Conservation (phyloP, 2,797 vertebrate genomes). For the Bradypus variegatus region DNA sequence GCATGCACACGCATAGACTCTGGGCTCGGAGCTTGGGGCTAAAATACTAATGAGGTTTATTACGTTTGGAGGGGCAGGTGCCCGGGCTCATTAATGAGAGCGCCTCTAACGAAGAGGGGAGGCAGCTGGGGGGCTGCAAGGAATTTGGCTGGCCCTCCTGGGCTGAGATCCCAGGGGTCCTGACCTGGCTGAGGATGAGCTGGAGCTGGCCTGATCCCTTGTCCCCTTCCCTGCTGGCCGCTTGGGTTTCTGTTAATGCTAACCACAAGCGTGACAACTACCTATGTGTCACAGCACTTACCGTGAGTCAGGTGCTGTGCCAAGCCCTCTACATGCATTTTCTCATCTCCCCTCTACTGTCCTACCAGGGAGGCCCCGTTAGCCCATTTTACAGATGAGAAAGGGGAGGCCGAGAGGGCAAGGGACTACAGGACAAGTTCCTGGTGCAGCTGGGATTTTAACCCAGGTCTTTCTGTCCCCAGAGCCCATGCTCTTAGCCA, state of each 20-base stretch:
- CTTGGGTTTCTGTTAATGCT: conserved; percentile 2
- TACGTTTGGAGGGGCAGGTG: conserved; percentile 74
- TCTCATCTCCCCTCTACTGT: neutral
- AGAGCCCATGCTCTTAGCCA: neutral
- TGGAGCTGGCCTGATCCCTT: neutral
- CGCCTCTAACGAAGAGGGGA: conserved; percentile 69
- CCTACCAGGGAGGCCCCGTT: neutral
- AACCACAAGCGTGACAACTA: neutral
- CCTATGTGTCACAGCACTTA: neutral
- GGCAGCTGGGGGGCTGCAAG: conserved; percentile 43
- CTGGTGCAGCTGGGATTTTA: neutral
- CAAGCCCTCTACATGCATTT: neutral
- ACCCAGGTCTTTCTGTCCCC: neutral
- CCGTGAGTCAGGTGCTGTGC: neutral
- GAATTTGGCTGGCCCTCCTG: conserved; percentile 46
- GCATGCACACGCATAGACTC: conserved; percentile 45
- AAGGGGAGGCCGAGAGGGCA: neutral
- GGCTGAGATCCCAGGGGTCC: conserved; percentile 31
- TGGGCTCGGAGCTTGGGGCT: conserved; percentile 66
- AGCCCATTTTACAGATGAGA: conserved; percentile 53
- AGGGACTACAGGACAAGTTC: neutral
- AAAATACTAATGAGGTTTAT: conserved; percentile 73
- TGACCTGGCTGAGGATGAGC: neutral
- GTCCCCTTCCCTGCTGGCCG: neutral
- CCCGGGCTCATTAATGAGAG: conserved; percentile 71